A percentile compares a stretch with the other conserved stretches of the same genome.
These are phyloP conservation scores for Bombus soroeensis DNA, from an alignment of 1,140 invertebrate species.

Conservation along the genomic window DNA sequence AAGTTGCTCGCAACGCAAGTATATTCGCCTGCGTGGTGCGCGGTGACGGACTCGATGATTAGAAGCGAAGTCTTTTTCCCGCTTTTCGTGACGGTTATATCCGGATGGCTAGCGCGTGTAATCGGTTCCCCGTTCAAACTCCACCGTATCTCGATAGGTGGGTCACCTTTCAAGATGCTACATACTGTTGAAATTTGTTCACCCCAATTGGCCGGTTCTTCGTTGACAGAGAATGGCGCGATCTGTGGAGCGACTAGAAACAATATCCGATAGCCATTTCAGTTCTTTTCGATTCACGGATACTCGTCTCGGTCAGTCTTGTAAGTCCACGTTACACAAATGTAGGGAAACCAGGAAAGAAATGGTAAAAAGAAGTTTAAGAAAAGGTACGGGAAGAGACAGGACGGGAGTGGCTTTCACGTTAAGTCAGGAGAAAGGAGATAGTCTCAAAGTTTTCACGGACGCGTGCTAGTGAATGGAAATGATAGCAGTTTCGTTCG, in stretches of 20 bases:
- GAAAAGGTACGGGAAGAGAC: no score
- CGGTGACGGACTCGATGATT: conserved; percentile 87
- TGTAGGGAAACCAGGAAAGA: not conserved
- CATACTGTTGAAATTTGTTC: conserved; percentile 84
- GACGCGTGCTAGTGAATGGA: conserved; percentile 33
- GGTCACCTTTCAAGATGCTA: conserved; percentile 88
- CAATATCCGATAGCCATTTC: conserved; percentile 42
- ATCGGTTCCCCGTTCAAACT: conserved; percentile 87
- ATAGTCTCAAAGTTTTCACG: conserved; percentile 23
- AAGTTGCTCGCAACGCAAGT: conserved; percentile 90
- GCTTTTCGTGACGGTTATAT: conserved; percentile 88
- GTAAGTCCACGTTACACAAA: not conserved
- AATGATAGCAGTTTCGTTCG: conserved; percentile 24
- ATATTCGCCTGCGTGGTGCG: conserved; percentile 89
- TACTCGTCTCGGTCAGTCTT: conserved; percentile 4
- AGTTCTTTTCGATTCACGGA: not conserved
- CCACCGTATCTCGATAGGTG: conserved; percentile 89
- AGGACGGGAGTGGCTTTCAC: not conserved
- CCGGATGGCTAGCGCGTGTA: conserved; percentile 83
- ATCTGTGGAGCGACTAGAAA: conserved; percentile 86
- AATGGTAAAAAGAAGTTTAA: no score
- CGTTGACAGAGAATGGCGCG: conserved; percentile 87
- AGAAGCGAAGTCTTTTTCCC: conserved; percentile 89
- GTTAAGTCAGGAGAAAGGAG: conserved; percentile 3
- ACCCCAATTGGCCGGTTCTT: conserved; percentile 81